Percentiles rank a stretch among this genome's conserved stretches.
Conservation (phyloP, 2,797 vertebrate genomes). For the Malacoraja senta region DNA sequence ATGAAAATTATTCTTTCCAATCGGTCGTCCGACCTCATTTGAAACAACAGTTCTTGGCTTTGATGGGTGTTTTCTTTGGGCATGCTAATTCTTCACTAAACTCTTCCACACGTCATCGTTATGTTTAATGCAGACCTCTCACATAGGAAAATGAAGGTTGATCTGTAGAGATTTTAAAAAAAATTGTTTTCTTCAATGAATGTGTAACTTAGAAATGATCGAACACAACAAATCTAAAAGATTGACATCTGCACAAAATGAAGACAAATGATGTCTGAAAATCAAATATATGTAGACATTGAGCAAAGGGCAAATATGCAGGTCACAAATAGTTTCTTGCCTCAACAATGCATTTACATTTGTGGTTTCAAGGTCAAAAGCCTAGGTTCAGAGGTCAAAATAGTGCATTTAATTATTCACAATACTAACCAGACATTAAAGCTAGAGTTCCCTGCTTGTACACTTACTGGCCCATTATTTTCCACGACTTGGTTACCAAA, state of each 20-base stretch:
- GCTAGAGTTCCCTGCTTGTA: neutral
- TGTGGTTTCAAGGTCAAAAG: slow-evolving; percentile 18
- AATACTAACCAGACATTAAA: neutral
- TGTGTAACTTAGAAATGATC: neutral
- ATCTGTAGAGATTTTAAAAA: neutral
- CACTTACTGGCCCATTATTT: neutral
- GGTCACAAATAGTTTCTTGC: slow-evolving; percentile 12
- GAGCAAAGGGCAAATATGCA: slow-evolving; percentile 15
- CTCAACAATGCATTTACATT: neutral
- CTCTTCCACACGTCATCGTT: no score
- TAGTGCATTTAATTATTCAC: neutral
- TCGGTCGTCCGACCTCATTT: neutral
- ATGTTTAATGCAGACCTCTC: neutral
- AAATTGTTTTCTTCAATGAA: neutral
- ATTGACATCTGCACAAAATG: slow-evolving; percentile 6
- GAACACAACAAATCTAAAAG: neutral
- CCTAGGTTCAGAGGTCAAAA: neutral
- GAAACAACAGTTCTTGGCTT: neutral
- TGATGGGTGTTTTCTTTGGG: neutral
- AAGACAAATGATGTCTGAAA: slow-evolving; percentile 26
- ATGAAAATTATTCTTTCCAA: neutral
- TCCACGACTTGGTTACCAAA: neutral
- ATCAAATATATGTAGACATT: slow-evolving; percentile 21
- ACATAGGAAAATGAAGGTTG: neutral
- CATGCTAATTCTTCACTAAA: neutral